These are phyloP conservation scores for Drosophila parthenogenetica DNA, from an alignment of 2,888 invertebrate genomes.

Conservation along the genomic window DNA sequence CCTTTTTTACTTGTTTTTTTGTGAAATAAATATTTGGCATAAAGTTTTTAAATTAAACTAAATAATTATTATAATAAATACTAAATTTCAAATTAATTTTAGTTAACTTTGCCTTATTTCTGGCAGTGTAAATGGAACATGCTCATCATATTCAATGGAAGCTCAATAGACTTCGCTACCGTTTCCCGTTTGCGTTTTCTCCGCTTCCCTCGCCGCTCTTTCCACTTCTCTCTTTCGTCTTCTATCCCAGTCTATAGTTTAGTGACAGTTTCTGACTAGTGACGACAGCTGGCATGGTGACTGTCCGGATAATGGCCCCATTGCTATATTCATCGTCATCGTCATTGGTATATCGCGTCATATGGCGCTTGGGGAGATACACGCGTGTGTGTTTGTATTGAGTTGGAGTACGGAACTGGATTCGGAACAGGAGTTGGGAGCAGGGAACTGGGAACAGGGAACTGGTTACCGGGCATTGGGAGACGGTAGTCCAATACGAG, in stretches of 20 bases:
- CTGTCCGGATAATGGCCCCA: conserved; percentile 46
- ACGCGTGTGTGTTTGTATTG: conserved; percentile 31
- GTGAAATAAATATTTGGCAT: too few species aligned
- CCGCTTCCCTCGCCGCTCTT: neutral
- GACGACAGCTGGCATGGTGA: conserved; percentile 50
- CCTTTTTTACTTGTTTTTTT: too few species aligned
- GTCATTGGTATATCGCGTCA: conserved; percentile 50
- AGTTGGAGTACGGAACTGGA: conserved; percentile 5
- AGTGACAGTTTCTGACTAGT: conserved; percentile 24
- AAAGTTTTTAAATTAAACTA: too few species aligned
- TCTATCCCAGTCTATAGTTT: neutral
- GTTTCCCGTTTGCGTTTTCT: neutral
- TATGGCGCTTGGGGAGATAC: conserved; percentile 40
- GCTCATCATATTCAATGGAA: conserved; percentile 54
- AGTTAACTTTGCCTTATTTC: neutral
- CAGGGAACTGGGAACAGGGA: conserved; percentile 5
- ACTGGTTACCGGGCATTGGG: neutral
- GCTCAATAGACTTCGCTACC: conserved; percentile 59
- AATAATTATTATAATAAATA: too few species aligned
- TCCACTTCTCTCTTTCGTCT: neutral
- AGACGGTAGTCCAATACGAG: conserved; percentile 5
- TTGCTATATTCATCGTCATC: conserved; percentile 15
- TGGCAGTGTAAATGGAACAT: conserved; percentile 17
- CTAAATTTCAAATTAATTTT: too few species aligned
- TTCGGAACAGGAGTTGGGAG: neutral